Conservation (phyloP, 1,140 invertebrate genomes). For the Samia ricini region DNA sequence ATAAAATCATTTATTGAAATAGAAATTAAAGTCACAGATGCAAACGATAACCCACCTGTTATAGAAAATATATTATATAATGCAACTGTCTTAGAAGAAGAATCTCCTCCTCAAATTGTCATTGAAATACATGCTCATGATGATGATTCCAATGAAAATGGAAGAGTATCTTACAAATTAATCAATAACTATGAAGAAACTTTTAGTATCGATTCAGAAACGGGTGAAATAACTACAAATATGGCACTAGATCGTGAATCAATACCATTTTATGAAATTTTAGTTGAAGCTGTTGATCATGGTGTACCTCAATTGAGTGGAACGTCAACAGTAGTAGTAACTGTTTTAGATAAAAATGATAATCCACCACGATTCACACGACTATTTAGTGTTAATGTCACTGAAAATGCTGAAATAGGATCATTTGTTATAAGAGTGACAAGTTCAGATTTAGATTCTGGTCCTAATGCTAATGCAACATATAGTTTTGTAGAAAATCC, state of each 20-base stretch:
- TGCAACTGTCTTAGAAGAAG: conserved; percentile 90
- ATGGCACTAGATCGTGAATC: conserved; percentile 93
- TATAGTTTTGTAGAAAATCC: conserved; percentile 94
- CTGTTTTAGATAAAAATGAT: conserved; percentile 95
- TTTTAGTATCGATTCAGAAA: conserved; percentile 89
- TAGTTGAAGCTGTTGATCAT: conserved; percentile 92
- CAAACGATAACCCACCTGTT: conserved; percentile 93
- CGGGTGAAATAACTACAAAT: conserved; percentile 92
- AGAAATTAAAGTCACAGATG: conserved; percentile 91
- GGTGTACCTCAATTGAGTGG: conserved; percentile 90
- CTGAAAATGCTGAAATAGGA: conserved; percentile 95
- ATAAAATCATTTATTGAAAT: conserved; percentile 87
- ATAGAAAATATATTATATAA: conserved; percentile 91
- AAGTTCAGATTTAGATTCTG: conserved; percentile 92
- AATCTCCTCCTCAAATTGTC: conserved; percentile 87
- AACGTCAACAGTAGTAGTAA: conserved; percentile 90
- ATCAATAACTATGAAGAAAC: conserved; percentile 85
- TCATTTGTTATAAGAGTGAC: conserved; percentile 95
- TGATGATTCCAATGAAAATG: conserved; percentile 92
- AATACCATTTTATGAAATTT: conserved; percentile 88
- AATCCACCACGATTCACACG: conserved; percentile 95
- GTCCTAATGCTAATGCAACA: conserved; percentile 91
- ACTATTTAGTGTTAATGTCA: conserved; percentile 95
- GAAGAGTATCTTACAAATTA: conserved; percentile 88
- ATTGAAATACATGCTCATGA: conserved; percentile 90